Percentiles rank a stretch among this genome's conserved stretches.
phyloP scores from a whole-genome alignment of 2,888 invertebrate genomes.

The Ceramica pisi region DNA sequence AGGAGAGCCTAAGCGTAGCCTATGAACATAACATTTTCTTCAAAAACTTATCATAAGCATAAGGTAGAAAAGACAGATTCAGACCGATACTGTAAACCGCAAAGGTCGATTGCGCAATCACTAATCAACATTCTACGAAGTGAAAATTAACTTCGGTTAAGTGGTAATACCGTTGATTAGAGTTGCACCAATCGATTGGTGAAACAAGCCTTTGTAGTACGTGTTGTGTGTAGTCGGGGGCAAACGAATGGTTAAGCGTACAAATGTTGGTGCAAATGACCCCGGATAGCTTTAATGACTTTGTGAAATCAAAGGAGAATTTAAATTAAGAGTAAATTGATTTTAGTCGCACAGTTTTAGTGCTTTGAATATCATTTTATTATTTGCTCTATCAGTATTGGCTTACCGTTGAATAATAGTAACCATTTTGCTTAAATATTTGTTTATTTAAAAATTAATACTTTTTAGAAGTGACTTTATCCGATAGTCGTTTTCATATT shows the following conservation, averaged over 20 bases:
- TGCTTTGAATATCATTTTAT: slow-evolving; percentile 1
- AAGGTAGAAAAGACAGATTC: background rate
- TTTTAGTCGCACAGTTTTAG: background rate
- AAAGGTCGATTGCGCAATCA: background rate
- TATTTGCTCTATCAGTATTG: background rate
- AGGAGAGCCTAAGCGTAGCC: too few relatives aligned
- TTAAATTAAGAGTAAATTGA: slow-evolving; percentile 11
- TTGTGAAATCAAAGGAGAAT: slow-evolving; percentile 19
- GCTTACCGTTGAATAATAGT: background rate
- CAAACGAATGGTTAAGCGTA: slow-evolving; percentile 50
- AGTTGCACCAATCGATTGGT: slow-evolving; percentile 42
- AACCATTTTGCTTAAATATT: background rate
- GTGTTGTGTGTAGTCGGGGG: slow-evolving; percentile 31
- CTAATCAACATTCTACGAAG: slow-evolving; percentile 22
- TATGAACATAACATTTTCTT: too few relatives aligned
- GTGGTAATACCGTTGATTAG: slow-evolving; percentile 47
- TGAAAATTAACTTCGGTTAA: slow-evolving; percentile 47
- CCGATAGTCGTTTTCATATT: background rate
- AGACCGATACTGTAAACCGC: background rate
- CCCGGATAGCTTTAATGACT: slow-evolving; percentile 26
- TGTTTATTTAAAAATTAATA: background rate
- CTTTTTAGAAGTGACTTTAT: background rate
- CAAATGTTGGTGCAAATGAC: slow-evolving; percentile 46
- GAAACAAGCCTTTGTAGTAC: slow-evolving; percentile 46
- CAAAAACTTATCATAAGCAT: background rate